A percentile compares a stretch with the other conserved stretches of the same genome.
Evolutionary conservation across 2,113 vertebrate genomes (phyloP).

Genomic region (Eurystomus gularis): DNA sequence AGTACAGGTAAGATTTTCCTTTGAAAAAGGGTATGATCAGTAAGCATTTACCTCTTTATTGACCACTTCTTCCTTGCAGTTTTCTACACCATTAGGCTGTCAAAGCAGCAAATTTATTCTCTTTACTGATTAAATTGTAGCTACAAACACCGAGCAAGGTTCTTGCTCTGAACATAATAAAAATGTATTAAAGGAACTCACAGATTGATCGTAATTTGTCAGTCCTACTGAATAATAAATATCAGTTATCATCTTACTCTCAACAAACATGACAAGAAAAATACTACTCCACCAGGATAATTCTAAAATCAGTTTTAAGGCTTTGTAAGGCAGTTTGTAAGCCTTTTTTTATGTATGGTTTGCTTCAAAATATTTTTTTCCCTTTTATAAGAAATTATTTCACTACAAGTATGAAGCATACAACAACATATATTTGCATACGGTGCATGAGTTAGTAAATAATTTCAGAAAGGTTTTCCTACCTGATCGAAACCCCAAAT

Average conservation of each 20-base stretch:
- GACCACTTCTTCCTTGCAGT: neutral
- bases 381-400: neutral
- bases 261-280: slow-evolving; percentile 35
- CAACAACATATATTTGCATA: neutral
- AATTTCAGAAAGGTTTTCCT: neutral
- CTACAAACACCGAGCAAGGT: neutral
- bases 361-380: neutral
- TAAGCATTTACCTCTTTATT: neutral
- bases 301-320: neutral
- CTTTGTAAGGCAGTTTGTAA: neutral
- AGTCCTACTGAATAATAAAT: neutral
- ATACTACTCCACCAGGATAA: neutral
- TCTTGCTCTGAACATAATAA: neutral
- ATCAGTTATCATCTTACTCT: neutral
- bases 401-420: neutral
- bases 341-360: neutral
- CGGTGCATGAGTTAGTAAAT: neutral
- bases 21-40: neutral
- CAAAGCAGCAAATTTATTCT: slow-evolving; percentile 29
- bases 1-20: neutral
- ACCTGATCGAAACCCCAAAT: neutral
- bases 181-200: neutral
- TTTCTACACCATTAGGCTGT: slow-evolving; percentile 29
- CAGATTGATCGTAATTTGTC: neutral
- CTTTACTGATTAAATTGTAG: slow-evolving; percentile 20